Evolutionary conservation across 2,797 vertebrate species (phyloP).

Genomic region (Girardinus metallicus): DNA sequence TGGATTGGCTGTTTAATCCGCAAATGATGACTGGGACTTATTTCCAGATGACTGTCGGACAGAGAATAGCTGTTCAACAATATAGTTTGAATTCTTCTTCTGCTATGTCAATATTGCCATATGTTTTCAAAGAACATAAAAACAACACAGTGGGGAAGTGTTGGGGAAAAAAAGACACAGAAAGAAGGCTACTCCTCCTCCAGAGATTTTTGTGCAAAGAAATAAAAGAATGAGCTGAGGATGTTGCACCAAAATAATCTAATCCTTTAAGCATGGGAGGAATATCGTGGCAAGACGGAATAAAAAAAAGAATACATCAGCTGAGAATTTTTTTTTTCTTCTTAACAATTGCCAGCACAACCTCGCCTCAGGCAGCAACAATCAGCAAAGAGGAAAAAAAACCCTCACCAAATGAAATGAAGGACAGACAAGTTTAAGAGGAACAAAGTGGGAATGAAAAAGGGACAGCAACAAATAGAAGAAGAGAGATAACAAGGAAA

Average conservation of each 20-base stretch:
- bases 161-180: conserved; percentile 39
- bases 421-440: conserved; percentile 48
- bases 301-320: conserved; percentile 59
- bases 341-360: conserved; percentile 55
- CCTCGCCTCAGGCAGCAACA: conserved; percentile 60
- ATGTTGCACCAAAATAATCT: conserved; percentile 65
- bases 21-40: conserved; percentile 38
- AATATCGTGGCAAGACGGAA: conserved; percentile 49
- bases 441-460: conserved; percentile 42
- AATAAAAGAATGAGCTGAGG: conserved; percentile 50
- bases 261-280: conserved; percentile 64
- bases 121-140: conserved; percentile 46
- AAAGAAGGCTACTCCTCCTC: conserved; percentile 52
- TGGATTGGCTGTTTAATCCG: conserved; percentile 41
- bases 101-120: conserved; percentile 46
- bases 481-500: conserved; percentile 46
- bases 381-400: conserved; percentile 32
- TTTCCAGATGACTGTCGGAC: conserved; percentile 40
- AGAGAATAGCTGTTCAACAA: conserved; percentile 23
- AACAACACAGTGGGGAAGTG: conserved; percentile 45
- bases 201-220: conserved; percentile 47
- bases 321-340: conserved; percentile 38
- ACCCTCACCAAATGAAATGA: conserved; percentile 59
- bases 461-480: conserved; percentile 52
- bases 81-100: conserved; percentile 34